These are phyloP conservation scores for Thaumatotibia leucotreta DNA, from an alignment of 1,140 invertebrate species.

Conservation along the genomic window DNA sequence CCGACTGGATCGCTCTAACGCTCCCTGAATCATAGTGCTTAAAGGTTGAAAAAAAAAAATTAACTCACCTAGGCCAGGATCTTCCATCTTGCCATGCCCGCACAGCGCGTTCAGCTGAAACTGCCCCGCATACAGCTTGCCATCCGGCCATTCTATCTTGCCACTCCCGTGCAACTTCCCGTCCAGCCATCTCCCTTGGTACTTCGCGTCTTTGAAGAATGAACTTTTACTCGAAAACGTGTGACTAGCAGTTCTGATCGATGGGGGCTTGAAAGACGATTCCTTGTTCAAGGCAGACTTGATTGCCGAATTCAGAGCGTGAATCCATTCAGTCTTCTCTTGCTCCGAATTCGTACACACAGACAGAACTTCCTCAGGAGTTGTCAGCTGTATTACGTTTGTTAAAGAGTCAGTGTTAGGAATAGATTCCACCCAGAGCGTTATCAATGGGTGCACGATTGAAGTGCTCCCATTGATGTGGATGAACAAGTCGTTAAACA, in stretches of 20 bases:
- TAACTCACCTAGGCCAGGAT: conserved; percentile 75
- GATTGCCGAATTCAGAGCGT: conserved; percentile 81
- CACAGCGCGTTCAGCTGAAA: conserved; percentile 86
- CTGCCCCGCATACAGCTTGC: conserved; percentile 86
- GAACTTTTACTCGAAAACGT: conserved; percentile 83
- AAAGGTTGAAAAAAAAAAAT: no score
- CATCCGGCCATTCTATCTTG: conserved; percentile 88
- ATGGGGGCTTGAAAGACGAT: conserved; percentile 79
- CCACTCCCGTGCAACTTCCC: conserved; percentile 90
- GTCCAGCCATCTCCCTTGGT: conserved; percentile 85
- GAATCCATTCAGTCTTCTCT: conserved; percentile 89
- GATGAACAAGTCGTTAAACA: conserved; percentile 86
- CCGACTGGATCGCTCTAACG: no score
- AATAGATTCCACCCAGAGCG: conserved; percentile 86
- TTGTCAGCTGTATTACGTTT: conserved; percentile 82
- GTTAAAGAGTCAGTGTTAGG: conserved; percentile 72
- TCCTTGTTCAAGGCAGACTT: conserved; percentile 77
- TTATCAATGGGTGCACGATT: conserved; percentile 81
- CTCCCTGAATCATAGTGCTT: no score
- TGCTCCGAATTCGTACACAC: conserved; percentile 81
- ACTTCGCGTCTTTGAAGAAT: conserved; percentile 87
- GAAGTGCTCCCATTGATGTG: conserved; percentile 81
- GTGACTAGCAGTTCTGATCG: conserved; percentile 83
- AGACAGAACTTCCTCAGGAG: conserved; percentile 87
- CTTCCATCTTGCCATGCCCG: conserved; percentile 85